Evolutionary conservation across 2,113 vertebrate species (phyloP).

Genomic region (Chloebia gouldiae): DNA sequence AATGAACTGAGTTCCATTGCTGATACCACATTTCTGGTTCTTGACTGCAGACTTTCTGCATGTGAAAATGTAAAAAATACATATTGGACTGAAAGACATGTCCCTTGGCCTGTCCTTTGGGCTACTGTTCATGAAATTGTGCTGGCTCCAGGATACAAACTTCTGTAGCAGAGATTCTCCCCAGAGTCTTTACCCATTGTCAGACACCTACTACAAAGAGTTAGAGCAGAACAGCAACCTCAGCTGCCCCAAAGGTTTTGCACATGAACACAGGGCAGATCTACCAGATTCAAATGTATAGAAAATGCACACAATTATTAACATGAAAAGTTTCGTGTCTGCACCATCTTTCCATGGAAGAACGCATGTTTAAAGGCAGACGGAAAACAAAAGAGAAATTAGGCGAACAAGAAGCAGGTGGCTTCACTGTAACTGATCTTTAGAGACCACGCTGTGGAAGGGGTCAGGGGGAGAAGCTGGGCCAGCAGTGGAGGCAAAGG

Average conservation of each 20-base stretch:
- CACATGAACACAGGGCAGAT: background rate
- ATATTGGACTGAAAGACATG: background rate
- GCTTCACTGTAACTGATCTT: background rate
- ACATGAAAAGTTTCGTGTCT: background rate
- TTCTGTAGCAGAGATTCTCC: background rate
- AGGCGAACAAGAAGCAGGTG: background rate
- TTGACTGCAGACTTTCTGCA: background rate
- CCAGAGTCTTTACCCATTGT: background rate
- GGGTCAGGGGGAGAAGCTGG: background rate
- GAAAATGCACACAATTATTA: background rate
- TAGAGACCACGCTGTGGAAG: background rate
- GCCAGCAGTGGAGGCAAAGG: background rate
- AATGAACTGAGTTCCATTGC: slow-evolving; percentile 31
- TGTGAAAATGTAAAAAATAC: background rate
- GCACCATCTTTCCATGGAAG: background rate
- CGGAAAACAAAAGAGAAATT: background rate
- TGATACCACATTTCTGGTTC: slow-evolving; percentile 14
- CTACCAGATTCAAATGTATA: background rate
- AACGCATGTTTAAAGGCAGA: background rate
- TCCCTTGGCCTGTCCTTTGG: slow-evolving; percentile 10
- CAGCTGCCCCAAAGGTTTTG: background rate
- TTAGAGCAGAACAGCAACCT: background rate
- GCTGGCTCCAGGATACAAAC: slow-evolving; percentile 7
- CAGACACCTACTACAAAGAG: background rate
- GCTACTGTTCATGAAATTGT: background rate